Conservation (phyloP, 2,888 invertebrate species). For the Aspidiotus rigidus region DNA sequence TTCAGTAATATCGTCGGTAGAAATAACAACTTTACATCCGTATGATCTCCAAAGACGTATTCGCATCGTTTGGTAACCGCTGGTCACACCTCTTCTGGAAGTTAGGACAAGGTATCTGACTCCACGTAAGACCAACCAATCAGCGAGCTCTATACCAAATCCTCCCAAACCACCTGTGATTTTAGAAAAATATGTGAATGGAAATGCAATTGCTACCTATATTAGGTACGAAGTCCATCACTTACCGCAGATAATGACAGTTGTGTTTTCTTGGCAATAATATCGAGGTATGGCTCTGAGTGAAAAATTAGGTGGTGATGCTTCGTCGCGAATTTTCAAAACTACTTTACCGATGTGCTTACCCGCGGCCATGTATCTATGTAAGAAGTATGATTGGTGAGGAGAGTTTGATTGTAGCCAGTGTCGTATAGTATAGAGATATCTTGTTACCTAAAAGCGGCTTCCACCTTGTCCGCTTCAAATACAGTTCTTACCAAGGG, state of each 20-base stretch:
- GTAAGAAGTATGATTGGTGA: no score
- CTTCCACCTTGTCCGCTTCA: slow-evolving; percentile 55
- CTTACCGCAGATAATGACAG: slow-evolving; percentile 51
- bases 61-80: slow-evolving; percentile 51
- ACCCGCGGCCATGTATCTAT: slow-evolving; percentile 50
- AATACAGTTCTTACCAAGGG: slow-evolving; percentile 61
- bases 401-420: no score
- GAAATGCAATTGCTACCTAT: no score
- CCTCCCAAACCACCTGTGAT: slow-evolving; percentile 50
- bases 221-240: not conserved
- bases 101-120: slow-evolving; percentile 50
- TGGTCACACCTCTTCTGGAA: slow-evolving; percentile 49
- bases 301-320: slow-evolving; percentile 30
- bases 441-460: slow-evolving; percentile 53
- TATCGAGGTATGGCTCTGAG: slow-evolving; percentile 46
- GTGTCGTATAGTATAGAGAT: no score
- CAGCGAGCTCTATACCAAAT: slow-evolving; percentile 53
- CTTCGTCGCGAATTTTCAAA: slow-evolving; percentile 48
- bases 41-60: slow-evolving; percentile 57
- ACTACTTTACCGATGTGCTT: slow-evolving; percentile 74
- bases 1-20: slow-evolving; percentile 62
- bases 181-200: not conserved
- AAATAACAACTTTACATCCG: slow-evolving; percentile 58
- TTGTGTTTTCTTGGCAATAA: slow-evolving; percentile 46
- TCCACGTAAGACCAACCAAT: slow-evolving; percentile 51